Evolutionary conservation across 2,113 vertebrate genomes (phyloP), one percentile per base, ranked within the genome.

Genomic region (Phyllostomus discolor): DNA sequence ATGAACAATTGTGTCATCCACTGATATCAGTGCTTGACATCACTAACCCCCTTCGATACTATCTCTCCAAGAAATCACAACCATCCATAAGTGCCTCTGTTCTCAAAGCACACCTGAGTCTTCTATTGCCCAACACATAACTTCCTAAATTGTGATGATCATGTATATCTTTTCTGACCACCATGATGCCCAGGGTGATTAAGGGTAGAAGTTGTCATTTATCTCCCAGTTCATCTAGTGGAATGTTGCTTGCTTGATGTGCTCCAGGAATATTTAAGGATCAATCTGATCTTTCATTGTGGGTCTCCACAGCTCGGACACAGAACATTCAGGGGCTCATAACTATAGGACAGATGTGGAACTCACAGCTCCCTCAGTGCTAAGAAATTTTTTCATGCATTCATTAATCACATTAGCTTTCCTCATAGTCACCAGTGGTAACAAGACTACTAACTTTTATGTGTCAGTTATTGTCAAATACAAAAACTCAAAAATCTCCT

Each of bases 1-100:
- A 12, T 0, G 2, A 46, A n/a, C 14, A 19, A 0, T 4, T 0
- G 0, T 2, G 3, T 26, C 48, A 4, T 2, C 17, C 0, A 0
- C 9, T 0, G 7, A 33, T 0, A 2, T 15, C 70, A 7, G 4
- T 2, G 0, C 1, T 1, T 2, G 4, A 14, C 38, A n/a, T 20
- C 28, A 9, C 35, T 35, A 0, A 19, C 1, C 8, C 1, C 10
- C 2, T 0, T n/a, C 11, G 11, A 50, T 7, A 5, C 66, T 33
- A 20, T n/a, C 48, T 24, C 20, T 43, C 50, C 33, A 14, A 15
- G 43, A 17, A 33, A 5, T 20, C 20, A 0, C 12, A 7, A 1
- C 33, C n/a, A 16, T 31, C 52, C 10, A 2, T 16, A 4, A 1
- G 1, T 31, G 1, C 38, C 46, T 20, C 38, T 10, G 10, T 19